Evolutionary conservation across 2,888 invertebrate genomes (phyloP), one percentile per base, ranked within the genome.

Genomic region (Cantharis rufa): DNA sequence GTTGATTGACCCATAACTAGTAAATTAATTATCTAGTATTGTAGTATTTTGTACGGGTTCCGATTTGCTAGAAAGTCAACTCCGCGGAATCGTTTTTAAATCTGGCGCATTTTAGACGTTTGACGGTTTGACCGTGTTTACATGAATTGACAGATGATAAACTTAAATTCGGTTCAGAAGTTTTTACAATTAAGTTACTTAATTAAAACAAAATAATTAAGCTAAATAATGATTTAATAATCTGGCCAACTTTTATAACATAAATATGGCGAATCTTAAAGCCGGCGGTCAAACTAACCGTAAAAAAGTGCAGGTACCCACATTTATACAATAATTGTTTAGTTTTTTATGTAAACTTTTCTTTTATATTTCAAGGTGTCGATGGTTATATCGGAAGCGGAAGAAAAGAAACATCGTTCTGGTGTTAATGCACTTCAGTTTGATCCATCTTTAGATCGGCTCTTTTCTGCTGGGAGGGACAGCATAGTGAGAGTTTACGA

Each of bases 381-480:
- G 80, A 98, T 98, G 92, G 98, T 99, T 78, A 97, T 99, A 86
- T 94, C 99, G 83, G 98, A 98, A 89, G 97, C 98, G 86, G 95
- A 96, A 85, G 99, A 99, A 90, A 92, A 94, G 82, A 93, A 94
- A 83, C 98, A 99, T 89, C 92, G 98, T 86, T 98, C 98, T 83
- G 98, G 98, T 78, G 95, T 99, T 76, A 98, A 98, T 89, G 96
- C 98, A 9, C 89, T 99, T 79, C 98, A 99, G 89, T 93, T 95
- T 87, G 99, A 99, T 89, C 93, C 96, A 5, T 91, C 91, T 77
- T 91, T 95, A 84, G 94, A 96, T 79, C 92, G 98, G 84, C 91
- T 99, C 28, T 99, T 98, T 89, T 96, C 98, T 3, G 98, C 98
- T 82, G 98, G 98, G 71, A 91, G 98, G 78, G 99, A 99, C 90